phyloP scores from a whole-genome alignment of 1,140 invertebrate genomes.

The Archivesica marissinica region DNA sequence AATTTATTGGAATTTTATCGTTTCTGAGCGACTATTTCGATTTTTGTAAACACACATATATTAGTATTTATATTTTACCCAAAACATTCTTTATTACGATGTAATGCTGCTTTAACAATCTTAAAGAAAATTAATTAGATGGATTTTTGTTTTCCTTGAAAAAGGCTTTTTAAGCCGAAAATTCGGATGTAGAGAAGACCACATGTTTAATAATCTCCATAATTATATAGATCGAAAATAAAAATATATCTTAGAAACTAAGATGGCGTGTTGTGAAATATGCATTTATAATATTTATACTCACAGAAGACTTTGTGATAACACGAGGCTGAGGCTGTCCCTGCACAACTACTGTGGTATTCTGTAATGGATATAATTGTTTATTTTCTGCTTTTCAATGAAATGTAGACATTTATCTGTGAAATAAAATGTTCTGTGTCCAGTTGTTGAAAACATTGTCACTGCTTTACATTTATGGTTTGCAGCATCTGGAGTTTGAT shows the following conservation, averaged over 20 bases:
- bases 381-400: too few species aligned
- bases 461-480: background rate
- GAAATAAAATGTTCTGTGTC: background rate
- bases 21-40: too few species aligned
- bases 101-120: too few species aligned
- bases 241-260: background rate
- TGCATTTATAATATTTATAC: background rate
- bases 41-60: too few species aligned
- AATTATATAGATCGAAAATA: background rate
- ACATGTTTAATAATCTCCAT: background rate
- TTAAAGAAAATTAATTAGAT: too few species aligned
- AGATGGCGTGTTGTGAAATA: background rate
- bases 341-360: constrained; percentile 17
- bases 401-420: background rate
- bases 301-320: constrained; percentile 36
- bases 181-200: too few species aligned
- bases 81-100: too few species aligned
- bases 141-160: too few species aligned
- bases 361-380: constrained; percentile 26
- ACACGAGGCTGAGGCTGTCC: constrained; percentile 50
- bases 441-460: background rate
- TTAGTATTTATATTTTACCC: too few species aligned
- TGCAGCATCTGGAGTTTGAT: background rate
- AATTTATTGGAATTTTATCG: too few species aligned
- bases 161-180: too few species aligned